Percentiles rank a stretch among this genome's conserved stretches.
phyloP scores from a whole-genome alignment of 2,888 invertebrate genomes.

The Ennomos fuscantarius region DNA sequence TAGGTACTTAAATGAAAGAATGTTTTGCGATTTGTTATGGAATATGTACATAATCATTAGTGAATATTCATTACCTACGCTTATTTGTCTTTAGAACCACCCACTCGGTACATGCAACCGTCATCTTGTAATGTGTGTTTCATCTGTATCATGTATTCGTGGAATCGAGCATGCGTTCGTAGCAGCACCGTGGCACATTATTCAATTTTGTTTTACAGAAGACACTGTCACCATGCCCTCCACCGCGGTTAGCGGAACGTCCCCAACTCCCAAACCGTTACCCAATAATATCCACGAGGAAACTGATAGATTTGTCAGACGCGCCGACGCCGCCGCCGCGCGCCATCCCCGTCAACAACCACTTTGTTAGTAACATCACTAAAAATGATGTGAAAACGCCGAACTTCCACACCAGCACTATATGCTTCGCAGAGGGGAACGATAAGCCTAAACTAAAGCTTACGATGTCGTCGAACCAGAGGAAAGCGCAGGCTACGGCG shows the following conservation, averaged over 20 bases:
- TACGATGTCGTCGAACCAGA: constrained; percentile 70
- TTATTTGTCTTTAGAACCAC: constrained; percentile 16
- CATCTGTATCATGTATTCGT: constrained; percentile 44
- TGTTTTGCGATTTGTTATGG: neutral
- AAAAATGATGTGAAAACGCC: constrained; percentile 62
- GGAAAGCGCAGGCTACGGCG: constrained; percentile 45
- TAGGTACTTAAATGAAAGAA: constrained; percentile 2
- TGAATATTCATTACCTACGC: constrained; percentile 4
- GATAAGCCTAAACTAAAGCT: constrained; percentile 74
- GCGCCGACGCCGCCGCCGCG: constrained; percentile 77
- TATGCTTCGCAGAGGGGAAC: constrained; percentile 70
- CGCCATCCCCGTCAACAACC: constrained; percentile 46
- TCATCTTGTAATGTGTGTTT: constrained; percentile 6
- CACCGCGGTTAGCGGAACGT: constrained; percentile 79
- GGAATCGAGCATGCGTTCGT: constrained; percentile 67
- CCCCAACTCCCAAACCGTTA: constrained; percentile 74
- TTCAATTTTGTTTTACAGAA: constrained; percentile 80
- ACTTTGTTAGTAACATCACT: constrained; percentile 76
- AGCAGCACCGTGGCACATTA: constrained; percentile 79
- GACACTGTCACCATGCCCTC: constrained; percentile 75
- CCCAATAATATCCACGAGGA: constrained; percentile 77
- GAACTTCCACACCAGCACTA: constrained; percentile 78
- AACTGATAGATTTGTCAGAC: constrained; percentile 74
- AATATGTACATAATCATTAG: neutral
- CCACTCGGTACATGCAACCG: constrained; percentile 1